Conservation (phyloP, 1,140 invertebrate genomes). For the Maniola jurtina region DNA sequence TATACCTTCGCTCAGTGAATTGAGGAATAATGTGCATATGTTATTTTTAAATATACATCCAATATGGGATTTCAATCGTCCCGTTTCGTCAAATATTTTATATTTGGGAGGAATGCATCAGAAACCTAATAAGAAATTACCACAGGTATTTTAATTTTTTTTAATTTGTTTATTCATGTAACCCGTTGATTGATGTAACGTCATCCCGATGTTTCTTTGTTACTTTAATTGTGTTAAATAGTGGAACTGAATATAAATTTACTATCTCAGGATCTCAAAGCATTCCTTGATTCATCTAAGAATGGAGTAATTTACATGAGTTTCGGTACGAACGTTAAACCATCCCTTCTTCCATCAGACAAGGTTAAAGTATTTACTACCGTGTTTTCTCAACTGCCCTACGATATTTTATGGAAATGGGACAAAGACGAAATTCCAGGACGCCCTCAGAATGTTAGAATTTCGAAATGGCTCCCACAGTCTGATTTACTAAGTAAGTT, state of each 20-base stretch:
- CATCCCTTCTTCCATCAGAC: conserved; percentile 56
- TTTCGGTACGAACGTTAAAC: conserved; percentile 79
- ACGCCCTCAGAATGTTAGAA: conserved; percentile 69
- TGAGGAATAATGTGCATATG: conserved; percentile 75
- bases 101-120: conserved; percentile 25
- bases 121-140: conserved; percentile 16
- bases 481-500: conserved; percentile 31
- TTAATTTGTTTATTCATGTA: too few species aligned
- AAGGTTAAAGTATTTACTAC: conserved; percentile 62
- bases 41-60: conserved; percentile 78
- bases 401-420: conserved; percentile 77
- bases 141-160: conserved; percentile 11
- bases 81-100: conserved; percentile 20
- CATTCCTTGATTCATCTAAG: conserved; percentile 76
- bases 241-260: neutral
- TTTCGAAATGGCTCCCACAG: conserved; percentile 71
- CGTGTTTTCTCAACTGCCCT: conserved; percentile 65
- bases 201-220: too few species aligned
- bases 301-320: conserved; percentile 82
- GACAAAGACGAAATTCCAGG: conserved; percentile 52
- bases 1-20: conserved; percentile 57
- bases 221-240: too few species aligned
- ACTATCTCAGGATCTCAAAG: conserved; percentile 70
- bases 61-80: conserved; percentile 32
- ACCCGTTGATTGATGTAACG: too few species aligned